Base-by-base conservation (phyloP, 2,888 invertebrate genomes). In the Cyclophora punctaria region DNA sequence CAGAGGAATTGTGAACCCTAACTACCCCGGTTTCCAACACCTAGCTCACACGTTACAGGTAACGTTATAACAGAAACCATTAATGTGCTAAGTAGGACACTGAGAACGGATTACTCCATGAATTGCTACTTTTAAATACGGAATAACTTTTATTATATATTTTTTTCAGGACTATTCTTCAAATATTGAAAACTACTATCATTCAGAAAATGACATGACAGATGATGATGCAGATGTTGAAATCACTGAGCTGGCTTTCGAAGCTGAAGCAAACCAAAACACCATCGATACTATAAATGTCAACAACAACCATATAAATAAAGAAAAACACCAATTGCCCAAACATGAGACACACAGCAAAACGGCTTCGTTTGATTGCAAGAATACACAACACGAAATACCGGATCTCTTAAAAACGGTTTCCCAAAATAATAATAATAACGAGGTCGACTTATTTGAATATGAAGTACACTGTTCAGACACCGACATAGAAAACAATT, bases 21-120 rank as follows among this genome's bases (percentile, higher is more conserved):
- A 95, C 80, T 95, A 95, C 83, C 93, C 95, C 34, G 95, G 95
- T 51, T 95, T 95, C 78, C 94, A 95, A 74, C 94, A 95, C 78
- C 90, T 95, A 67, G 95, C 94, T 20, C 92, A 93, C 68, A 93
- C 93, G 55, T 85, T 94, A 61, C 91, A 89, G 84, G 89, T 89
- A 77, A 6, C 6, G n/a, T 58, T 53, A 59, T 62, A 59, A 64
- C 54, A 2, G 54, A 65, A 59, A 59, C 64, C 66, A 66, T 58
- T 65, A 65, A 62, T 63, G 72, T 76, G 75, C 65, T 72, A 71
- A 47, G 47, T 48, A 7, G 49, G 3, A 40, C 43, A 43, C 44
- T 41, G 52, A 50, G 20, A 43, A 45, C 20, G 42, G 44, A 47
- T 49, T 35, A 44, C 20, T 41, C 34, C 41, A 7, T 52, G 33